Conservation (phyloP, 2,113 vertebrate genomes). For the Pterocles orientalis region DNA sequence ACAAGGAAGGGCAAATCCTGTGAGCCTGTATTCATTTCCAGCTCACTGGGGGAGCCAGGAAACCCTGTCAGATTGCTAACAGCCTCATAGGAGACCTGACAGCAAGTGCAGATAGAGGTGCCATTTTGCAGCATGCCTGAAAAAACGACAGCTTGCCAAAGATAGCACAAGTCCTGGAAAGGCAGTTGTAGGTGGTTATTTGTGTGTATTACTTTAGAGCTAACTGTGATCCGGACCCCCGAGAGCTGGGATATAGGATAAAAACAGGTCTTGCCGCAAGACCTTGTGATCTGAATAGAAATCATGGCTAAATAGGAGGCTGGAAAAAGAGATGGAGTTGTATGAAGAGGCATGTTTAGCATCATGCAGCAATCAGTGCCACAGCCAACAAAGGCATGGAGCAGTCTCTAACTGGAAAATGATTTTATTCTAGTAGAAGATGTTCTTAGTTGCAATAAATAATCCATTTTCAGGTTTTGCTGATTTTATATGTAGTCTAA, state of each 20-base stretch:
- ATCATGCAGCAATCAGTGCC: background rate
- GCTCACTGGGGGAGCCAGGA: background rate
- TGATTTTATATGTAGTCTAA: background rate
- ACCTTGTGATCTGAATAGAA: slow-evolving; percentile 35
- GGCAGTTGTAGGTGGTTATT: background rate
- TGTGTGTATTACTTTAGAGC: background rate
- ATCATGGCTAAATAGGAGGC: background rate
- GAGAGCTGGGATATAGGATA: background rate
- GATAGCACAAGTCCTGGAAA: background rate
- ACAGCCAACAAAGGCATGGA: background rate
- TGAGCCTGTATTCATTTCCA: background rate
- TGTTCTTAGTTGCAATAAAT: background rate
- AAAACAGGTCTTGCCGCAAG: background rate
- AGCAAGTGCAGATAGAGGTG: background rate
- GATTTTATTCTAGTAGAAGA: background rate
- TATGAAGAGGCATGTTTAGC: background rate
- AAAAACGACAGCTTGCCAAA: background rate
- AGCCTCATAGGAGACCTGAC: background rate
- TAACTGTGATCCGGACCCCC: background rate
- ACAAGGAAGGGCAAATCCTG: background rate
- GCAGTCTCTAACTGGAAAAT: background rate
- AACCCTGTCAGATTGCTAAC: background rate
- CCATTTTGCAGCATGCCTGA: background rate
- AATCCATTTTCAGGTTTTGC: background rate
- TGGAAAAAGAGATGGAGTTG: background rate